Evolutionary conservation across 2,113 vertebrate genomes (phyloP).

Genomic region (Istiophorus platypterus): DNA sequence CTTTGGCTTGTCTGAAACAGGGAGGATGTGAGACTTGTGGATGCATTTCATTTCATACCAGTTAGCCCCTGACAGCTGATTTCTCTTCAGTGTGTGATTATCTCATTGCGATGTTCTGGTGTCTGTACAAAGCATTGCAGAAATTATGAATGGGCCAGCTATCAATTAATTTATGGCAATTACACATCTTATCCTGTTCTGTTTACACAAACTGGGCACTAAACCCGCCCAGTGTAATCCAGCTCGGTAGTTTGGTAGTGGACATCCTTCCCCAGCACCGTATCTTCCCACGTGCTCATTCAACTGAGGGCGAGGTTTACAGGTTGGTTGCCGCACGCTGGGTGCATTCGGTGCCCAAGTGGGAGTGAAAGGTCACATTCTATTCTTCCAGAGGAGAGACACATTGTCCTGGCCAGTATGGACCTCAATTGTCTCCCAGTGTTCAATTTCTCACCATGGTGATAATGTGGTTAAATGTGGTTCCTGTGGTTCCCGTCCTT

Average conservation of each 20-base stretch:
- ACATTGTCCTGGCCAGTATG: constrained; percentile 34
- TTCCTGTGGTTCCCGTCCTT: constrained; percentile 12
- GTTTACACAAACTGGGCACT: constrained; percentile 8
- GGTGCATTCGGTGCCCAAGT: constrained; percentile 19
- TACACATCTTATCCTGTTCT: not conserved
- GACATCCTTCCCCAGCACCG: no score
- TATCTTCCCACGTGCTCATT: constrained; percentile 14
- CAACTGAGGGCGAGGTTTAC: constrained; percentile 25
- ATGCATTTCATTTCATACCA: constrained; percentile 28
- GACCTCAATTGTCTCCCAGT: constrained; percentile 28
- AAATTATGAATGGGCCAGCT: not conserved
- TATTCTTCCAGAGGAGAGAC: constrained; percentile 43
- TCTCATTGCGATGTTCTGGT: constrained; percentile 35
- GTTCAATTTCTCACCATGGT: constrained; percentile 60
- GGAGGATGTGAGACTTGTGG: constrained; percentile 11
- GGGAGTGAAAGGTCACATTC: constrained; percentile 49
- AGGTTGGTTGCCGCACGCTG: constrained; percentile 47
- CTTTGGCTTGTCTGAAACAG: constrained; percentile 16
- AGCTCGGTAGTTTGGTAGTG: not conserved
- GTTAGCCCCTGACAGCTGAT: constrained; percentile 24
- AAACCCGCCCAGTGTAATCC: constrained; percentile 1
- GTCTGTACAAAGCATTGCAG: constrained; percentile 15
- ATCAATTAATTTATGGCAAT: constrained; percentile 5
- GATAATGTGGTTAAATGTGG: constrained; percentile 42
- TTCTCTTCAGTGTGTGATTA: constrained; percentile 42